Evolutionary conservation across 92 coral and sea anemone species (phyloP), one percentile per base, ranked within the genome.

Genomic region (Zoanthus sansibaricus): DNA sequence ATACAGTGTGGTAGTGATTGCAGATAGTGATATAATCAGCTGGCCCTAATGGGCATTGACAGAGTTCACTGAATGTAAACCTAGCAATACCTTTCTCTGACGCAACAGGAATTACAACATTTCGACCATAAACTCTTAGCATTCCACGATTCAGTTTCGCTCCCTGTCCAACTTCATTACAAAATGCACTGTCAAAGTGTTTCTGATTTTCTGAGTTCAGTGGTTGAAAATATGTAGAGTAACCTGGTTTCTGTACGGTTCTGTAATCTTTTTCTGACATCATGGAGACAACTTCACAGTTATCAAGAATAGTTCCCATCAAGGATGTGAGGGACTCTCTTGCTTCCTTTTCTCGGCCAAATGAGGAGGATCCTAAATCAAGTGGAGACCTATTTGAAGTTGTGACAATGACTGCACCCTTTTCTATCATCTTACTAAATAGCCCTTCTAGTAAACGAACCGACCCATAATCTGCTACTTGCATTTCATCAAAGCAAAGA

Each of bases 401-500:
- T 56, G 96, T 88, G 3, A 94, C 96, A 31, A 94, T 93, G 31
- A 94, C 91, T 30, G 89, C 66, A 7, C 96, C 96, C 51, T 71
- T 78, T 68, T 92, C 86, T 89, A 94, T 77, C 95, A 94, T 89
- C 70, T 82, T 90, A n/a, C 92, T 91, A 9, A 94, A 94, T 15
- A 94, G 83, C 14, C 97, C 97, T 47, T 94, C 97, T 51, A 94
- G 64, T 25, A 94, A 83, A 15, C 97, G 89, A 6, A 92, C 93
- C 18, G 97, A 90, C 32, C 91, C 97, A 75, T 91, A 94, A 89
- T 94, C 97, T 59, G 97, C 91, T 62, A 94, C 87, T 79, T 94
- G 97, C 92, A 94, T 88, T 74, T 94, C 97, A 56, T 94, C 95
- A 90, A 94, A 94, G 55, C 97, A 94, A 52, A 94, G 93, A 55